Base-by-base conservation (phyloP, 1,140 invertebrate genomes). In the Drosophila cardini region DNA sequence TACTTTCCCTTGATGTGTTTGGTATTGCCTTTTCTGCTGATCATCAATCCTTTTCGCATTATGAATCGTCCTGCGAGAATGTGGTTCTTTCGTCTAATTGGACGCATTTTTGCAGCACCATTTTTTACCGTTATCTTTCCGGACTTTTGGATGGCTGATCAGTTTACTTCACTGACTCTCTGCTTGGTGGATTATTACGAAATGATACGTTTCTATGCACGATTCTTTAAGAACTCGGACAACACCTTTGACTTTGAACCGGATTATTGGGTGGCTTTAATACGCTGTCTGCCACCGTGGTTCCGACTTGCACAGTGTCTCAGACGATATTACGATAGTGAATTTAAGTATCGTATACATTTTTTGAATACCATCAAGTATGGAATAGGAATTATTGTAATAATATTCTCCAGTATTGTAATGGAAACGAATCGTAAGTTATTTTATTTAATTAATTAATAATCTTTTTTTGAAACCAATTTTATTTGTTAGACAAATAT, bases 61-160 rank as follows among this genome's bases (percentile, higher is more conserved):
- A 93, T 95, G 65, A 92, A 94, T 58, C 93, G 94, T 77, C 93
- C 93, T 65, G 94, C 94, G 2, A 90, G 92, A 2, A 80, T 90
- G 18, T 93, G 91, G 92, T 43, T 93, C 0, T 8, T 93, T 0
- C 69, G 74, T 5, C 65, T 81, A 2, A 3, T 64, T 15, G 94
- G 94, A 67, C 93, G 95, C 38, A 94, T 97, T 46, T 81, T 97
- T 56, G 93, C 94, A 9, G 96, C 97, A 5, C 97, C 97, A 6
- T 97, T 98, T 82, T 96, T 95, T 71, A 94, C 95, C 82, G 97
- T 98, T 4, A 94, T 94, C 8, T 98, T 98, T 90, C 96, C 96
- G 26, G 97, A 98, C 93, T 98, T 98, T 93, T 98, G 97, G 97
- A 93, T 98, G 32, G 97, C 96, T 56, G 97, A 98, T 93, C 97